These are phyloP conservation scores for Catajapyx aquilonaris DNA, from an alignment of 1,140 invertebrate genomes.

Conservation along the genomic window DNA sequence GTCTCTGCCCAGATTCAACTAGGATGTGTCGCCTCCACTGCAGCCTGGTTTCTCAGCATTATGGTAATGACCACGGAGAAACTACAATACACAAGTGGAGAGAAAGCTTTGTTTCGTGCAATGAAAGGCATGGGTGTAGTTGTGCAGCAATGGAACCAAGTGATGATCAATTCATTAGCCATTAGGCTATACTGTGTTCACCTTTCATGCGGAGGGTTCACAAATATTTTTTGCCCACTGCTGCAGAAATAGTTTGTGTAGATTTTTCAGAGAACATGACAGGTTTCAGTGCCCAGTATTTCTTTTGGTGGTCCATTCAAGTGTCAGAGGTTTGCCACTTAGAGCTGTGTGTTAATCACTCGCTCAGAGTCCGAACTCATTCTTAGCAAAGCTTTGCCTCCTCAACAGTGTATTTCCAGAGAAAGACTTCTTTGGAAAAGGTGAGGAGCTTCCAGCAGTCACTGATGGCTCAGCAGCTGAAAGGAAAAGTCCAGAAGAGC, in stretches of 20 bases:
- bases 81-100: too few relatives aligned
- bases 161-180: too few relatives aligned
- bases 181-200: background rate
- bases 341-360: background rate
- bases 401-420: background rate
- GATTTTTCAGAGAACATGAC: background rate
- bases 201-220: background rate
- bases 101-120: too few relatives aligned
- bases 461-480: background rate
- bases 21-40: too few relatives aligned
- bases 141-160: too few relatives aligned
- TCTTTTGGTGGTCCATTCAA: background rate
- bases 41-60: too few relatives aligned
- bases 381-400: background rate
- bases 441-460: background rate
- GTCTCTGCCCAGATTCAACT: too few relatives aligned
- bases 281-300: background rate
- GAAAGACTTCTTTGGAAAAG: background rate
- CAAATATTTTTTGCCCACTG: background rate
- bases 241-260: background rate
- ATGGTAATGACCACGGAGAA: too few relatives aligned
- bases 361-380: background rate
- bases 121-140: too few relatives aligned
- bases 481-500: background rate
- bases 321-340: background rate